Conservation (phyloP, 2,797 vertebrate species). For the Tympanoctomys barrerae region DNA sequence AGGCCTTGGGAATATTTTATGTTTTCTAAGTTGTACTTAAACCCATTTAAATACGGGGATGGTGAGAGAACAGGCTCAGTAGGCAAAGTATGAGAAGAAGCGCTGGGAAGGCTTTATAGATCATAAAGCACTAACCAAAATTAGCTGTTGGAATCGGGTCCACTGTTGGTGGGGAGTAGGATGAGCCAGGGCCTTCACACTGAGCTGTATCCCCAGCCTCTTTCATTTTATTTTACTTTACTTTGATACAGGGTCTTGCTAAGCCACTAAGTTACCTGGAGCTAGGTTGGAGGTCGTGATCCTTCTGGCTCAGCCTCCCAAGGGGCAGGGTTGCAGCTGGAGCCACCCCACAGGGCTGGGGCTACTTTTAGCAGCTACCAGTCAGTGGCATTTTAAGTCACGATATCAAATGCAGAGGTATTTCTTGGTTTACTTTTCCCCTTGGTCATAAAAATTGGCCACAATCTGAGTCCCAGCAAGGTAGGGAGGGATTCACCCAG, state of each 20-base stretch:
- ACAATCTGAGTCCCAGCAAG: neutral
- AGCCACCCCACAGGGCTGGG: neutral
- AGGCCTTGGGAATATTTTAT: neutral
- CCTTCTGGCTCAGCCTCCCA: neutral
- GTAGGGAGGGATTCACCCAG: neutral
- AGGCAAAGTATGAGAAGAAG: neutral
- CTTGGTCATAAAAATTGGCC: neutral
- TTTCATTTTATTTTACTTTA: neutral
- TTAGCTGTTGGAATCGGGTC: neutral
- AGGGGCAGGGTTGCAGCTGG: neutral
- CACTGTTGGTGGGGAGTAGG: neutral
- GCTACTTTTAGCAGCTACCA: neutral
- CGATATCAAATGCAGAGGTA: neutral
- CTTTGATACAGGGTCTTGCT: neutral
- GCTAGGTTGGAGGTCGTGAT: neutral
- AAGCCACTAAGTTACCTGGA: neutral
- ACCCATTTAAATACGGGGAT: neutral
- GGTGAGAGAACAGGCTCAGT: neutral
- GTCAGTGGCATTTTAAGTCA: conserved; percentile 20
- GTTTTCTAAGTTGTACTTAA: neutral
- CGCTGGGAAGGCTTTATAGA: neutral
- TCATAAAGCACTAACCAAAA: neutral
- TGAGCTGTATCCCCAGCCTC: neutral
- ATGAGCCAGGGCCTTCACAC: neutral
- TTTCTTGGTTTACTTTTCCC: neutral